phyloP scores from a whole-genome alignment of 1,140 invertebrate species.

The Drosophila santomea region DNA sequence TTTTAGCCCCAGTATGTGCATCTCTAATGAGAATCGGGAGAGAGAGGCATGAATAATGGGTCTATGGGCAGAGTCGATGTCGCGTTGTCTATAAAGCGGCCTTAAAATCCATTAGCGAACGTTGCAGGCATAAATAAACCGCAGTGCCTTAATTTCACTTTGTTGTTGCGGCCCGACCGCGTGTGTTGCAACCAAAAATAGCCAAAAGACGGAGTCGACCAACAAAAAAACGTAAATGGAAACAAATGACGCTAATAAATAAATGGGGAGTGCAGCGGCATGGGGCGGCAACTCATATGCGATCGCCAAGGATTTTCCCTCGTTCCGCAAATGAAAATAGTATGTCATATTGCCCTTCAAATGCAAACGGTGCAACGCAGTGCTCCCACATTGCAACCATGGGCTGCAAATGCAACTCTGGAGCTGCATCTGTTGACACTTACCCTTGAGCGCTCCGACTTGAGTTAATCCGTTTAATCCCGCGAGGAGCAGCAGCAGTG shows the following conservation, averaged over 20 bases:
- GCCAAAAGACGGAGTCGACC: constrained; percentile 48
- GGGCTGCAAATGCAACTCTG: constrained; percentile 20
- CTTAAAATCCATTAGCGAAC: constrained; percentile 80
- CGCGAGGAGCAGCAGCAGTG: constrained; percentile 51
- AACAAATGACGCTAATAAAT: constrained; percentile 81
- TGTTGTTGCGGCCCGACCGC: constrained; percentile 11
- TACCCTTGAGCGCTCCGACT: constrained; percentile 80
- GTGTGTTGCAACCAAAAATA: constrained; percentile 72
- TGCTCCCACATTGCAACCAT: no score
- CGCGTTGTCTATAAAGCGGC: constrained; percentile 69
- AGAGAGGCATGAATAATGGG: constrained; percentile 63
- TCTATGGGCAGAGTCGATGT: constrained; percentile 48
- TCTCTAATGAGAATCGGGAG: constrained; percentile 18
- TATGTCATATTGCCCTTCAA: constrained; percentile 72
- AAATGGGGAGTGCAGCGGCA: constrained; percentile 25
- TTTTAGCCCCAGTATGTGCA: constrained; percentile 8
- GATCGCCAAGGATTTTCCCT: constrained; percentile 68
- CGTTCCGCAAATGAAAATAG: constrained; percentile 47
- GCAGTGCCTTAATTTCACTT: constrained; percentile 65
- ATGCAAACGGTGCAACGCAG: neutral
- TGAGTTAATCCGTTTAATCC: constrained; percentile 82
- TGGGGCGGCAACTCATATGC: constrained; percentile 26
- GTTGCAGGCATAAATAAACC: constrained; percentile 68
- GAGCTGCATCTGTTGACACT: constrained; percentile 53
- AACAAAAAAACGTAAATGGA: constrained; percentile 53